Conservation (phyloP, 2,113 vertebrate species). For the Scomber colias region DNA sequence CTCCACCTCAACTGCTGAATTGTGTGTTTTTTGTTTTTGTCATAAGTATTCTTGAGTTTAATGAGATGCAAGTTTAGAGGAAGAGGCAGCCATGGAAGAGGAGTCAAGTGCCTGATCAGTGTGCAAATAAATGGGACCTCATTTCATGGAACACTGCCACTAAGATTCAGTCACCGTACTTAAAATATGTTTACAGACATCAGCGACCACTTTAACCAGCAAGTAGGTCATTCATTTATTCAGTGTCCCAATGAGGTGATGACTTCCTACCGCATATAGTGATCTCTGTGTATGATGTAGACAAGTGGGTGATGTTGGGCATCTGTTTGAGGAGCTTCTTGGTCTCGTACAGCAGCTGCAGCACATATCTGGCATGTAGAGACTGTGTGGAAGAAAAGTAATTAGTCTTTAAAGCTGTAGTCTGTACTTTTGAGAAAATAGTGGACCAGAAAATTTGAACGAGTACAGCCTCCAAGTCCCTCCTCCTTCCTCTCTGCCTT, state of each 20-base stretch:
- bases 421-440: too few species aligned
- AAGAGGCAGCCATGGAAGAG: constrained; percentile 51
- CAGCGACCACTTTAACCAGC: constrained; percentile 20
- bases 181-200: constrained; percentile 35
- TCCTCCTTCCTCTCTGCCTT: too few species aligned
- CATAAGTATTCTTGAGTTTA: constrained; percentile 65
- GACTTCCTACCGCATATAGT: constrained; percentile 76
- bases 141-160: constrained; percentile 36
- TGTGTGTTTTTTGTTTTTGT: constrained; percentile 35
- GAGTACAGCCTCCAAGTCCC: too few species aligned
- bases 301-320: constrained; percentile 91
- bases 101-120: constrained; percentile 74
- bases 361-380: constrained; percentile 92
- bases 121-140: constrained; percentile 70
- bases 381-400: constrained; percentile 79
- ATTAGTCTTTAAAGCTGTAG: neutral
- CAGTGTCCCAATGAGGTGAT: neutral
- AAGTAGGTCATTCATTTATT: constrained; percentile 15
- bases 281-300: constrained; percentile 90
- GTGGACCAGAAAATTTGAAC: too few species aligned
- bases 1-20: neutral
- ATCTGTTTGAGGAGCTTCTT: constrained; percentile 91
- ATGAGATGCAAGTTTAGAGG: constrained; percentile 58
- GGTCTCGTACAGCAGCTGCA: constrained; percentile 91
- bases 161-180: constrained; percentile 43